Evolutionary conservation across 2,888 invertebrate genomes (phyloP).

Genomic region (Rhingia campestris): DNA sequence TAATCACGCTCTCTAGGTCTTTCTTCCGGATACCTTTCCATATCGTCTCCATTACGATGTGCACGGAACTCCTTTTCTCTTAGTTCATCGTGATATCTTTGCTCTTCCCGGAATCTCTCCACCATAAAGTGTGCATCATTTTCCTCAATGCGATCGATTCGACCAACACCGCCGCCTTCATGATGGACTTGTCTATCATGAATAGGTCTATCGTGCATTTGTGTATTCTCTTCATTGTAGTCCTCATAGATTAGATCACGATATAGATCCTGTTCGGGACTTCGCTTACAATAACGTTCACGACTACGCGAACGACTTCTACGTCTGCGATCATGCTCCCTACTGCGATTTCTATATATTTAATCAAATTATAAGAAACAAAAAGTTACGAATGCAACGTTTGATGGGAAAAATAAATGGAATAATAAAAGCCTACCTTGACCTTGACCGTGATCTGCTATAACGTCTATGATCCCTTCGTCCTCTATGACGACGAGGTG

Average conservation of each 20-base stretch:
- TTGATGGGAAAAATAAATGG: not conserved
- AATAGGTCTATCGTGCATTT: not conserved
- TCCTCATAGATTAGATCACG: slow-evolving; percentile 81
- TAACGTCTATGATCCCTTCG: slow-evolving; percentile 79
- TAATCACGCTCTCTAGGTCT: slow-evolving; percentile 75
- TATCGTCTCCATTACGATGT: slow-evolving; percentile 76
- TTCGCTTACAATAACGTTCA: slow-evolving; percentile 78
- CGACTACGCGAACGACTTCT: slow-evolving; percentile 79
- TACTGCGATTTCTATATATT: slow-evolving; percentile 78
- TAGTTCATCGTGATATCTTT: slow-evolving; percentile 75
- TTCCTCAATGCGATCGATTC: slow-evolving; percentile 50
- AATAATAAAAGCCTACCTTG: slow-evolving; percentile 74
- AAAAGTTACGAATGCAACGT: too few species aligned
- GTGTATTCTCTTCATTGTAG: slow-evolving; percentile 79
- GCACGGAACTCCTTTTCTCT: slow-evolving; percentile 67
- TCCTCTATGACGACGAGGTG: slow-evolving; percentile 75
- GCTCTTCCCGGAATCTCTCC: slow-evolving; percentile 75
- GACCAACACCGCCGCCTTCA: slow-evolving; percentile 14
- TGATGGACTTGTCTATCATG: slow-evolving; percentile 12
- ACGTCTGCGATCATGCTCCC: slow-evolving; percentile 79
- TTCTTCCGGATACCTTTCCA: slow-evolving; percentile 72
- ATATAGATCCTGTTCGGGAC: slow-evolving; percentile 80
- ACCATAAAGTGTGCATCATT: slow-evolving; percentile 75
- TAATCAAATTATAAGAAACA: not conserved
- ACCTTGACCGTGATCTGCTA: slow-evolving; percentile 81